Base-by-base conservation (phyloP, 2,113 vertebrate species). In the Rhinolophus ferrumequinum region DNA sequence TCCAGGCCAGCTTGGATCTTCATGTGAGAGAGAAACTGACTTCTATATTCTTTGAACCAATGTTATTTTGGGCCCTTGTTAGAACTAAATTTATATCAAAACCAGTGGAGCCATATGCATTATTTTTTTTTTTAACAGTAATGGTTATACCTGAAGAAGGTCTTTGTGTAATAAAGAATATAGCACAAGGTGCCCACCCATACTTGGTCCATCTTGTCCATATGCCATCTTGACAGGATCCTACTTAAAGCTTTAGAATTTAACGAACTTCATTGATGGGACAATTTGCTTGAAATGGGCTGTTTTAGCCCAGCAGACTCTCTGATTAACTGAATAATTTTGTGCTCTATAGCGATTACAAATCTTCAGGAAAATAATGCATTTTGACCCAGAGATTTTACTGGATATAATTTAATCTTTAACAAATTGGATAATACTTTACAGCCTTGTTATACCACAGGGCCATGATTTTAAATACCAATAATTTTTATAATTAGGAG, bases 371-470 rank as follows among this genome's bases (percentile, higher is more conserved):
- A 87, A 92, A 89, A 93, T n/a, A 76, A 77, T 64, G 52, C 0
- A 85, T 83, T 95, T 94, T 93, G 56, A 87, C 22, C 11, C 28
- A 79, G 30, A 93, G 47, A 88, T 92, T 94, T 92, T 62, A 67
- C 5, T 76, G 4, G 13, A 84, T 69, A 92, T 93, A 81, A 81
- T 72, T 92, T 77, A 80, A 79, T 88, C 54, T 81, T 96, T 83
- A 64, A 94, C 47, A 96, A 96, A 80, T 88, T 18, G 83, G 35
- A 62, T 60, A 87, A 35, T 50, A 64, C 24, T 62, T 90, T 22
- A 93, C 11, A 72, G 26, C 9, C 21, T 83, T 96, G 21, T 70
- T 90, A 67, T 87, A 19, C 2, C 44, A 82, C 6, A 47, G 33
- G n/a, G 11, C 10, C 41, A 75, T 35, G 8, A 80, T 87, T 93